Evolutionary conservation across 2,797 vertebrate species (phyloP), one percentile per base, ranked within the genome.

Genomic region (Euthynnus affinis): DNA sequence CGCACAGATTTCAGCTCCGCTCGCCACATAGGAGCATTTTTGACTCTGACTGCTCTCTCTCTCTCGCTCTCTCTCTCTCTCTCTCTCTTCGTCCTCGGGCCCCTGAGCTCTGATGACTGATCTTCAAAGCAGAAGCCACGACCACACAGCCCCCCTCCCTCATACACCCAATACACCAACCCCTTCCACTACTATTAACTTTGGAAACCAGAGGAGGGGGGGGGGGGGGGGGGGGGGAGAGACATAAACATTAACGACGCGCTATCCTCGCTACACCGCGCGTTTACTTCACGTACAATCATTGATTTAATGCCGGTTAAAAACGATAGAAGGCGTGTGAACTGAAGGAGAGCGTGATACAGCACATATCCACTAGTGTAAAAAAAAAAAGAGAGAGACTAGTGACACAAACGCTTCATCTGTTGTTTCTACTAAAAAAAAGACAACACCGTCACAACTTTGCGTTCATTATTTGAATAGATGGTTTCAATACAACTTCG

Each of bases 101-200:
- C 91, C 91, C 88, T 85, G 88, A 71, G 88, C 91, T 91, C 91
- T 92, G 94, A 88, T 94, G 91, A 94, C 92, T 94, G 95, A 95
- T 95, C 94, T 94, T 94, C 94, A 96, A 94, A 96, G 94, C 94
- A 91, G 75, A 89, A 89, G 88, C 92, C 83, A 88, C 91, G 93
- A 95, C 94, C 92, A 92, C 92, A 94, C 90, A 89, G 88, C 81
- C 86, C 86, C 86, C 89, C 72, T 58, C 81, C 82, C 87, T 52
- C 46, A 57, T n/a, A 65, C 78, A 60, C 71, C 37, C 7, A 71
- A 17, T 20, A 82, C 75, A 89, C 91, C 90, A 90, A 64, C 84
- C 90, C 90, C 81, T 77, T 89, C 81, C 88, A 89, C 89, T 89
- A 92, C 89, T 80, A 92, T 92, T 93, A 93, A 90, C 89, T 87